Conservation (phyloP, 2,888 invertebrate species). For the Cerastis rubricosa region DNA sequence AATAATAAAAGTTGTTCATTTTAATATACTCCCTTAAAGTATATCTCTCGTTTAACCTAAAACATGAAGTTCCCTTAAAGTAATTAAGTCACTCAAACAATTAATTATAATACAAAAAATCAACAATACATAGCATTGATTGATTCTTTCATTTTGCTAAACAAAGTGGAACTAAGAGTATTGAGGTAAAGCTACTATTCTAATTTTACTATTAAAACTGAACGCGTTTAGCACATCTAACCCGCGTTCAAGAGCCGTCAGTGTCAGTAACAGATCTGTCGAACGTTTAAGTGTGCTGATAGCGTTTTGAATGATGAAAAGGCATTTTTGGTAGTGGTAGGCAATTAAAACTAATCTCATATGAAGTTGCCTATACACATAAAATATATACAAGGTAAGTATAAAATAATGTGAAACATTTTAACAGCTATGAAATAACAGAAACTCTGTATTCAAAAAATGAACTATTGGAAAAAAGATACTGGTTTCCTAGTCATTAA, state of each 20-base stretch:
- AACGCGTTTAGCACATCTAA: not conserved
- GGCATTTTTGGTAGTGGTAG: not conserved
- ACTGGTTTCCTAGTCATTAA: not conserved
- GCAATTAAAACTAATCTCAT: not conserved
- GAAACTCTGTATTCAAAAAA: not conserved
- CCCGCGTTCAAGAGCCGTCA: not conserved
- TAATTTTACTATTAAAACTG: not conserved
- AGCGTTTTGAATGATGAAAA: not conserved
- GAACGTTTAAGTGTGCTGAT: not conserved
- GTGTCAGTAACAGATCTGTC: not conserved
- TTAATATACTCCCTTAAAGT: not conserved
- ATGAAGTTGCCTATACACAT: not conserved
- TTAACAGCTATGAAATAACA: not conserved
- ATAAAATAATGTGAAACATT: not conserved
- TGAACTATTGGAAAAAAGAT: not conserved
- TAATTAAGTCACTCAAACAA: not conserved
- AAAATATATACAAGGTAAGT: not conserved
- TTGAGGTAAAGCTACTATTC: not conserved
- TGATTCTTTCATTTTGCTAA: not conserved
- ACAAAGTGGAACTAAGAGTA: not conserved
- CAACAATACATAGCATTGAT: conserved; percentile 7
- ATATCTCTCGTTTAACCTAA: not conserved
- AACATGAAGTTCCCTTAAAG: not conserved
- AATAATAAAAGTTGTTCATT: not conserved
- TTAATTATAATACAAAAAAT: not conserved